Percentiles rank a stretch among this genome's conserved stretches.
phyloP scores from a whole-genome alignment of 1,140 invertebrate genomes.

The Lucilia cuprina region DNA sequence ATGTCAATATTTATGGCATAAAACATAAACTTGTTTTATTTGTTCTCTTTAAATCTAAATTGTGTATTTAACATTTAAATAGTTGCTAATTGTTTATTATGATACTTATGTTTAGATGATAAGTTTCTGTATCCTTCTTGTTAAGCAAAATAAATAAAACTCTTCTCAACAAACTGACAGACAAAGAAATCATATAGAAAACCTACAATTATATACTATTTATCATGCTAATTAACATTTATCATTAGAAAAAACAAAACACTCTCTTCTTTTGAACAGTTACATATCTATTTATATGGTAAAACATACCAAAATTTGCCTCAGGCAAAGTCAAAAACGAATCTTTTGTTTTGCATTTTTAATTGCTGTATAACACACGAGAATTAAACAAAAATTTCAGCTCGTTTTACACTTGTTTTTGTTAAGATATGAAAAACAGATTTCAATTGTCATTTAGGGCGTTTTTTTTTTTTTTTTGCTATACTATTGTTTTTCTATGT shows the following conservation, averaged over 20 bases:
- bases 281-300: background rate
- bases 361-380: background rate
- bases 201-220: background rate
- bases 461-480: background rate
- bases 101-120: background rate
- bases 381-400: background rate
- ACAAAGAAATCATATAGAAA: background rate
- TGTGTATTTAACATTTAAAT: slow-evolving; percentile 35
- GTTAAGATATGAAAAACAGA: background rate
- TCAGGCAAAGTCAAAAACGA: background rate
- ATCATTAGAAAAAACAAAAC: background rate
- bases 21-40: too few species aligned
- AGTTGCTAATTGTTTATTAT: slow-evolving; percentile 33
- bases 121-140: background rate
- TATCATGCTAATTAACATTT: slow-evolving; percentile 1
- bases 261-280: background rate
- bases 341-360: slow-evolving; percentile 13
- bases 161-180: background rate
- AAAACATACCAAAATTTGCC: background rate
- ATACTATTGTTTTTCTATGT: slow-evolving; percentile 16
- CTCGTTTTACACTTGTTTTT: slow-evolving; percentile 5
- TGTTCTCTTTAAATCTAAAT: background rate
- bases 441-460: slow-evolving; percentile 25
- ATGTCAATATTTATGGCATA: too few species aligned
- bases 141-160: too few species aligned